Evolutionary conservation across 2,797 vertebrate species (phyloP).

Genomic region (Tauraco hartlaubi): DNA sequence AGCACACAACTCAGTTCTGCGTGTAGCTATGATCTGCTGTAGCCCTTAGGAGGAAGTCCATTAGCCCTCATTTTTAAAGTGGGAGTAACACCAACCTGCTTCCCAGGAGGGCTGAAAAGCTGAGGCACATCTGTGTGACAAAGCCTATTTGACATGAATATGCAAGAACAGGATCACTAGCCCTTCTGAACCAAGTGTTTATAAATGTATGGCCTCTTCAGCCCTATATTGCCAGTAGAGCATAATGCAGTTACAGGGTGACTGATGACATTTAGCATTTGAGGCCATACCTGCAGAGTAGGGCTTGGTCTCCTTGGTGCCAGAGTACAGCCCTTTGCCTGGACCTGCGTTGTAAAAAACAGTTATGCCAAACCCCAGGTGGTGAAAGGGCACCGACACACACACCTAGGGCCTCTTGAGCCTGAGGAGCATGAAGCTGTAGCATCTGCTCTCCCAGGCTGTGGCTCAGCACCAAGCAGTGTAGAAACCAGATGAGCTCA

Average conservation of each 20-base stretch:
- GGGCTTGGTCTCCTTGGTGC: neutral
- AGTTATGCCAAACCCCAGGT: neutral
- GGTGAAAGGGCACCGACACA: rapidly evolving
- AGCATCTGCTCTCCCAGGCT: neutral
- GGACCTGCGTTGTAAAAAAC: neutral
- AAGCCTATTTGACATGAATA: neutral
- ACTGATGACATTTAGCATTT: neutral
- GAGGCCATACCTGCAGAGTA: neutral
- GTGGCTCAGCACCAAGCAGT: neutral
- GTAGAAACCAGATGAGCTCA: neutral
- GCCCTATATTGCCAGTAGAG: neutral
- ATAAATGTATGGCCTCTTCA: neutral
- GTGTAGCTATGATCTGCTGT: neutral
- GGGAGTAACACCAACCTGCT: neutral
- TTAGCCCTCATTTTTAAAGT: neutral
- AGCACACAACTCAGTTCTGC: neutral
- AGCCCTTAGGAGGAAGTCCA: neutral
- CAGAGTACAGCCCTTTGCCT: neutral
- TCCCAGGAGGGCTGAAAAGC: neutral
- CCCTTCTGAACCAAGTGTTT: neutral
- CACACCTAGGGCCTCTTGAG: neutral
- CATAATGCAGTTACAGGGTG: neutral
- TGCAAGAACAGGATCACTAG: neutral
- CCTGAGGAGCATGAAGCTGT: rapidly evolving
- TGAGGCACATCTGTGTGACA: neutral